Conservation (phyloP, 2,797 vertebrate species). For the Betta splendens region DNA sequence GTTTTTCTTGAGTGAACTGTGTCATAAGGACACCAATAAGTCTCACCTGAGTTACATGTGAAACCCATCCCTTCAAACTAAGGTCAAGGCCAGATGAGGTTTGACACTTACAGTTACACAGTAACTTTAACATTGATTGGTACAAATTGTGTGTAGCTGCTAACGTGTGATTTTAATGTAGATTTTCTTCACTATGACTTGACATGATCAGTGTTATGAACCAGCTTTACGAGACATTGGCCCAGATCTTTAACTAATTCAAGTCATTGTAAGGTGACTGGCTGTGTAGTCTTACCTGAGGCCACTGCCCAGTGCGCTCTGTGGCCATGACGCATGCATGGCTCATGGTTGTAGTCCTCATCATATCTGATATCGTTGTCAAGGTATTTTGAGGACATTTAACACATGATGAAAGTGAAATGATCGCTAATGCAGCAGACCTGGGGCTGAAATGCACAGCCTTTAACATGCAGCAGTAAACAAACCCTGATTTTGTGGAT, state of each 20-base stretch:
- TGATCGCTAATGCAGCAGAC: too few relatives aligned
- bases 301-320: slow-evolving; percentile 91
- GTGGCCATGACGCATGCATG: slow-evolving; percentile 84
- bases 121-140: too few relatives aligned
- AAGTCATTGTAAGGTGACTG: too few relatives aligned
- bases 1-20: background rate
- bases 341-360: slow-evolving; percentile 92
- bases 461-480: background rate
- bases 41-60: background rate
- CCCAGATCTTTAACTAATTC: too few relatives aligned
- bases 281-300: slow-evolving; percentile 79
- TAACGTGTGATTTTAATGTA: background rate
- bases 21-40: background rate
- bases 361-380: slow-evolving; percentile 86
- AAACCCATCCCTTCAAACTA: background rate
- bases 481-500: slow-evolving; percentile 72
- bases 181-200: background rate
- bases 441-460: background rate
- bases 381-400: slow-evolving; percentile 39
- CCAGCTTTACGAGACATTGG: slow-evolving; percentile 6
- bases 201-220: background rate
- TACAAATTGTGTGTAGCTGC: too few relatives aligned
- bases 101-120: too few relatives aligned
- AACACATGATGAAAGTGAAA: too few relatives aligned
- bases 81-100: background rate